Base-by-base conservation (phyloP, 2,888 invertebrate species). In the Dione vanillae region DNA sequence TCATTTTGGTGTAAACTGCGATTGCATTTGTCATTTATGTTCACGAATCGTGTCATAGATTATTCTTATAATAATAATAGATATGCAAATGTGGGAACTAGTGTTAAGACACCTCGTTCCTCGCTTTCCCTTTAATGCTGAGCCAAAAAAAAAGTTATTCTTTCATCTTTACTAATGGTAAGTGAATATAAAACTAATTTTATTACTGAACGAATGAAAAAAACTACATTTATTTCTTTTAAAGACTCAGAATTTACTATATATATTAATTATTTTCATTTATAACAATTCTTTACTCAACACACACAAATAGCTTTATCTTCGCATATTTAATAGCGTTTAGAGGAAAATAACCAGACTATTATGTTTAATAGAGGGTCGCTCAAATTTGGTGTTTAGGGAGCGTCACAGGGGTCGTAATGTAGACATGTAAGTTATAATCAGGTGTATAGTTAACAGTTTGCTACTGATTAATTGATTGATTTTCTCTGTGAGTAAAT, bases 321-420 rank as follows among this genome's bases (percentile, higher is more conserved):
- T 20, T 51, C 14, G 20, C 12, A 51, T 51, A 51, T 51, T 58
- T 19, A 19, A 19, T 14, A 41, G 16, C 19, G 47, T n/a, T 58
- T 58, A 41, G 14, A 58, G 41, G 58, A 59, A 59, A 59, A 59
- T 41, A 41, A 19, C 1, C 40, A n/a, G 43, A 59, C 59, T 59
- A 59, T 59, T 59, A 59, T 43, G 14, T 20, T 43, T 27, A 59
- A 59, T 59, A 20, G 59, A 59, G 59, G 59, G 59, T 59, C 59
- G 59, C 14, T 59, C 19, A 59, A 59, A 41, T 59, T 19, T n/a
- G 20, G 59, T 54, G 54, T 54, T 54, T 54, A 54, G 54, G 54
- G 54, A 35, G 10, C 35, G 59, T 59, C 59, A 59, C 20, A 59
- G 10, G 43, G 59, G 59, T n/a, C 59, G 54, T 54, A 14, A 54